Conservation (phyloP, 2,797 vertebrate species). For the Liparis tanakae region DNA sequence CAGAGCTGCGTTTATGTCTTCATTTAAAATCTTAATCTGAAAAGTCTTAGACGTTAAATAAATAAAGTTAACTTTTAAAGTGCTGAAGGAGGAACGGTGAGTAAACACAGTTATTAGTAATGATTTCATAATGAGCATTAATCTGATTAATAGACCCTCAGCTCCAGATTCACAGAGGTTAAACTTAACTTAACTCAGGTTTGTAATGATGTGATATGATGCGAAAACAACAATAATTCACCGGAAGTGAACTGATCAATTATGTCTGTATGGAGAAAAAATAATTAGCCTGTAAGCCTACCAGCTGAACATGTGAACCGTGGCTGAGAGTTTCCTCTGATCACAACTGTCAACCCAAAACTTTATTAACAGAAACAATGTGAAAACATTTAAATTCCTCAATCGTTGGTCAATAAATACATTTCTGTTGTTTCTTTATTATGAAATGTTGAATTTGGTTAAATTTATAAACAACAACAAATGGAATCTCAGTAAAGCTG, state of each 20-base stretch:
- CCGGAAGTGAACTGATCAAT: background rate
- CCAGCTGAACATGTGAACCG: no score
- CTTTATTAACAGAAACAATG: background rate
- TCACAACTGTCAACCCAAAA: no score
- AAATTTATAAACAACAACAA: background rate
- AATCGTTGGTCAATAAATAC: background rate
- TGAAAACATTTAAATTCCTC: slow-evolving; percentile 3
- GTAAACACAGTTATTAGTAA: background rate
- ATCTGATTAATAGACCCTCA: background rate
- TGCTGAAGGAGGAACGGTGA: background rate
- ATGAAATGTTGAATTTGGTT: background rate
- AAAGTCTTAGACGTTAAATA: background rate
- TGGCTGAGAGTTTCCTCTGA: no score
- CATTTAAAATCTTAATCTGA: background rate
- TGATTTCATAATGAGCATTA: background rate
- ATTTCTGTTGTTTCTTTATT: background rate
- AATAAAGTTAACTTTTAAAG: background rate
- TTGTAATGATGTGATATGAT: no score
- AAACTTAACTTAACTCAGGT: no score
- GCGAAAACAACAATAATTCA: background rate
- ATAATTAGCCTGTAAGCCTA: no score
- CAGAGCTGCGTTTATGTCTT: background rate
- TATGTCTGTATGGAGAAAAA: background rate
- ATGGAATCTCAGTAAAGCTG: background rate
- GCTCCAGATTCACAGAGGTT: no score